Evolutionary conservation across 2,888 invertebrate species (phyloP).

Genomic region (Ennomos erosarius): DNA sequence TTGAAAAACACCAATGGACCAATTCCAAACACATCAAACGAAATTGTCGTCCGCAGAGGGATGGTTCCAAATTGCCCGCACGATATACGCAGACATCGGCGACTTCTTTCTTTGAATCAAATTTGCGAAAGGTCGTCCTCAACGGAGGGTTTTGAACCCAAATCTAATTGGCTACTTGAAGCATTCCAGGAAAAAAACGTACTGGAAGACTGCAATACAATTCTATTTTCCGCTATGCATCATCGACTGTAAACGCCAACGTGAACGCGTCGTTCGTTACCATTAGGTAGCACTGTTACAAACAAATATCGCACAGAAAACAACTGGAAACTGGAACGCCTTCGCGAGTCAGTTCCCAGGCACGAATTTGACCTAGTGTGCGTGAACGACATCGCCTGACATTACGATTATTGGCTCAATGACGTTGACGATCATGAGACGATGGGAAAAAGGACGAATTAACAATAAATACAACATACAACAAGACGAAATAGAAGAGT

Average conservation of each 20-base stretch:
- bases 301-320: constrained; percentile 30
- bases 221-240: constrained; percentile 43
- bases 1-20: constrained; percentile 18
- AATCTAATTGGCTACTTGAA: constrained; percentile 38
- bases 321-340: constrained; percentile 27
- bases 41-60: constrained; percentile 15
- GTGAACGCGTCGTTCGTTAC: constrained; percentile 39
- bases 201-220: constrained; percentile 40
- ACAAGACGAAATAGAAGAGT: no score
- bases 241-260: constrained; percentile 42
- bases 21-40: constrained; percentile 26
- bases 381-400: constrained; percentile 18
- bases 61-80: constrained; percentile 15
- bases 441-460: constrained; percentile 1
- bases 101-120: constrained; percentile 25
- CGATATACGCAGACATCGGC: constrained; percentile 7
- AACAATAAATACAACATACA: not conserved
- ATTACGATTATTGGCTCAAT: constrained; percentile 27
- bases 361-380: constrained; percentile 33
- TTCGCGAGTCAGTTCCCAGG: constrained; percentile 12
- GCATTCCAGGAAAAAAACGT: constrained; percentile 36
- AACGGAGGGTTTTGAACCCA: constrained; percentile 31
- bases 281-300: constrained; percentile 1
- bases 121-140: constrained; percentile 32
- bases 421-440: constrained; percentile 5